Evolutionary conservation across 2,797 vertebrate genomes (phyloP).

Genomic region (Vultur gryphus): DNA sequence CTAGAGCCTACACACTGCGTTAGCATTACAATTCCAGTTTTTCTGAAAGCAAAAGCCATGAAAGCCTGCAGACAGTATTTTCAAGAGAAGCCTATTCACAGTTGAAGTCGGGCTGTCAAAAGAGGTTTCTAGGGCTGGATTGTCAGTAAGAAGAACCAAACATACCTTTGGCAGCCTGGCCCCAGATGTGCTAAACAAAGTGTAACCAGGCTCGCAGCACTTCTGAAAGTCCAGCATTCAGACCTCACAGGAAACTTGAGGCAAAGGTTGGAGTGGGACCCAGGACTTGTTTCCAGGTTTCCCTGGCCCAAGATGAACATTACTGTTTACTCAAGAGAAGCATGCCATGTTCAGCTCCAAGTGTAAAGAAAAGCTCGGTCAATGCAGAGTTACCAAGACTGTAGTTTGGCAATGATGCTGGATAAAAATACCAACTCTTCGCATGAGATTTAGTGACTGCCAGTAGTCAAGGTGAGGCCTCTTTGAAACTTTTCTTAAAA

Average conservation of each 20-base stretch:
- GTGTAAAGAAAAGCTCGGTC: constrained; percentile 22
- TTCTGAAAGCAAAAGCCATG: background rate
- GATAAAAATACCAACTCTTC: background rate
- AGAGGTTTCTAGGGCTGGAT: background rate
- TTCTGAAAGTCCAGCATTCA: background rate
- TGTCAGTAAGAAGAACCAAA: background rate
- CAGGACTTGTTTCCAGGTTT: background rate
- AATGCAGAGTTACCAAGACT: background rate
- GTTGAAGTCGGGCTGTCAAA: background rate
- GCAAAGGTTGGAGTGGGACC: background rate
- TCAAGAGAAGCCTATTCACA: background rate
- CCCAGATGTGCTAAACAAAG: background rate
- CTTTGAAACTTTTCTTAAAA: background rate
- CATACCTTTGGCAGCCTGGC: background rate
- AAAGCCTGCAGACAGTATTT: background rate
- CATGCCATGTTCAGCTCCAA: background rate
- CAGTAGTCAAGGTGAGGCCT: background rate
- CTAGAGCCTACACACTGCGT: background rate
- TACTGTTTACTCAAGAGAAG: constrained; percentile 13
- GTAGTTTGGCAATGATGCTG: background rate
- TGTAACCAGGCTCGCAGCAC: background rate
- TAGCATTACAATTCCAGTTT: background rate
- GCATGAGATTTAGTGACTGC: background rate
- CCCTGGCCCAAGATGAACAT: background rate
- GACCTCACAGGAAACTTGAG: constrained; percentile 14